phyloP scores from a whole-genome alignment of 2,888 invertebrate species.

The Ceraclea dissimilis region DNA sequence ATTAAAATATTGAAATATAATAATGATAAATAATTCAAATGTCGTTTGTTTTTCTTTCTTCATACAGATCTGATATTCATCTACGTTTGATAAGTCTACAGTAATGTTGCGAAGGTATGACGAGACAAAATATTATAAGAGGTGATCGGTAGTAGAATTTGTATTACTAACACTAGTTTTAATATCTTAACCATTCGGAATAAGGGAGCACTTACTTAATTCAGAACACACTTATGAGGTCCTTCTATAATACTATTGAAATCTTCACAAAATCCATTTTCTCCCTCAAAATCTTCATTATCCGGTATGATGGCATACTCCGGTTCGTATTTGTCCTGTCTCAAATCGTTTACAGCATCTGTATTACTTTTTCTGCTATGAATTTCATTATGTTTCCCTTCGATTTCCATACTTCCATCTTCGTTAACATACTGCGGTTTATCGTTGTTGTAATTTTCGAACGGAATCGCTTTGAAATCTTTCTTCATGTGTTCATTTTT shows the following conservation, averaged over 20 bases:
- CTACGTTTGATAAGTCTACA: constrained; percentile 2
- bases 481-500: constrained; percentile 28
- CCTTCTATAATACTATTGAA: background rate
- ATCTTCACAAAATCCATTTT: background rate
- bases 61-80: constrained; percentile 14
- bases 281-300: background rate
- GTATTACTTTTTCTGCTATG: background rate
- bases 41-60: background rate
- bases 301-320: constrained; percentile 5
- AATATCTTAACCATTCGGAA: background rate
- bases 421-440: background rate
- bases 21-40: background rate
- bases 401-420: background rate
- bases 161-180: background rate
- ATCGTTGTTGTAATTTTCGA: background rate
- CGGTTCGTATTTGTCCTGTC: constrained; percentile 6
- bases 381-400: background rate
- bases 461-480: constrained; percentile 5
- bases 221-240: background rate
- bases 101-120: constrained; percentile 24
- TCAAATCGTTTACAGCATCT: background rate
- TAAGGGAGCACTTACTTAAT: background rate
- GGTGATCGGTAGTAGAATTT: background rate
- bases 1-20: background rate
- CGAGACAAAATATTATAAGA: background rate